Evolutionary conservation across 1,140 invertebrate genomes (phyloP).

Genomic region (Colletes gigas): DNA sequence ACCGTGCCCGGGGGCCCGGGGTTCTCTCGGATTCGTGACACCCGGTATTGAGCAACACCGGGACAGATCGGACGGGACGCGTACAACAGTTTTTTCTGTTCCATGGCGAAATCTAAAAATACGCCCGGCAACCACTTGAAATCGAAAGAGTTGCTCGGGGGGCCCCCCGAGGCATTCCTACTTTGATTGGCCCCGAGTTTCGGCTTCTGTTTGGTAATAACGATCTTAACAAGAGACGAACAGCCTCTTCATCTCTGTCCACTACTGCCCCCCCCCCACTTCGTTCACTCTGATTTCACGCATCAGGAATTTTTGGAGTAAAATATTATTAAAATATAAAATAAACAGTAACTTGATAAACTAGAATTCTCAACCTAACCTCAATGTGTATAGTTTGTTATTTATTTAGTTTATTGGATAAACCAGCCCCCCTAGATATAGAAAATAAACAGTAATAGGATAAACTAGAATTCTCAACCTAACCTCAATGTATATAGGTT

Average conservation of each 20-base stretch:
- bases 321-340: no score
- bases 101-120: conserved; percentile 17
- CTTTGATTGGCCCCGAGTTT: neutral
- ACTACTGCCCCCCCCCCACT: neutral
- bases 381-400: no score
- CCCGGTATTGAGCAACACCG: conserved; percentile 52
- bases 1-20: conserved; percentile 55
- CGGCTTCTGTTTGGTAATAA: neutral
- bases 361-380: no score
- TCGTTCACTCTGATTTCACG: neutral
- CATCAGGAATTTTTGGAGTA: no score
- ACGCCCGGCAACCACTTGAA: conserved; percentile 10
- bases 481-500: no score
- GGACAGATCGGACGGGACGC: conserved; percentile 31
- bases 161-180: neutral
- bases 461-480: no score
- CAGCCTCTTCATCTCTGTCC: neutral
- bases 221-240: neutral
- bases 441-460: no score
- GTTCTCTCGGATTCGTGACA: conserved; percentile 62
- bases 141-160: neutral
- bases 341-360: no score
- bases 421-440: no score
- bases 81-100: conserved; percentile 36
- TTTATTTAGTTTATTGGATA: no score